phyloP scores from a whole-genome alignment of 1,140 invertebrate species.

The Heterodera schachtii region DNA sequence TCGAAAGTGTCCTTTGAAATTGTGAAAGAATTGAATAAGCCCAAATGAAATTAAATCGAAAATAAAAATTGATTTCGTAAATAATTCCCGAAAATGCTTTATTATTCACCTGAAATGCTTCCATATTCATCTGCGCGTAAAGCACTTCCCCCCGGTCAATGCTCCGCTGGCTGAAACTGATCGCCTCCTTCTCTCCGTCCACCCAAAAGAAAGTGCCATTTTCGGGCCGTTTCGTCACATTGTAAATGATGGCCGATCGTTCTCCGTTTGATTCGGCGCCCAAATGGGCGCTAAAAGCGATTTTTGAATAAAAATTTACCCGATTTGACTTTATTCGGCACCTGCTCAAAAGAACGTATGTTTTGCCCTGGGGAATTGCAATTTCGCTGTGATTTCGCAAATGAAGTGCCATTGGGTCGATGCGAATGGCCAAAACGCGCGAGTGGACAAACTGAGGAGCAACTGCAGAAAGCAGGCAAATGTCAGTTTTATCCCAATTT shows the following conservation, averaged over 20 bases:
- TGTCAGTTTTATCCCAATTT: too few relatives aligned
- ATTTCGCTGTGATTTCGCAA: slow-evolving; percentile 61
- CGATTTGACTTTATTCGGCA: not conserved
- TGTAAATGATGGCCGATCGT: slow-evolving; percentile 51
- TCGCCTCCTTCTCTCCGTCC: slow-evolving; percentile 64
- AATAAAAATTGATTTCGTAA: too few relatives aligned
- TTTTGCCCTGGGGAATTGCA: slow-evolving; percentile 57
- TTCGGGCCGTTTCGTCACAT: slow-evolving; percentile 52
- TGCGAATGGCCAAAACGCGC: slow-evolving; percentile 51
- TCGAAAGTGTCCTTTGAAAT: slow-evolving; percentile 55
- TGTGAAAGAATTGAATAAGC: too few relatives aligned
- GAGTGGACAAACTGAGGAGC: slow-evolving; percentile 6
- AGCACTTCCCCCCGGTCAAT: slow-evolving; percentile 63
- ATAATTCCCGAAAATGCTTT: too few relatives aligned
- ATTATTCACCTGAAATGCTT: slow-evolving; percentile 50
- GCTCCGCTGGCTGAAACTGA: slow-evolving; percentile 59
- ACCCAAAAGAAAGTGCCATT: slow-evolving; percentile 66
- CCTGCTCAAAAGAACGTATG: slow-evolving; percentile 61
- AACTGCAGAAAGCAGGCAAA: not conserved
- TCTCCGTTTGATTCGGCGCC: slow-evolving; percentile 63
- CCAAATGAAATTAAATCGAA: too few relatives aligned
- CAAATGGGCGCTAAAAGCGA: slow-evolving; percentile 53
- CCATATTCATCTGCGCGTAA: slow-evolving; percentile 65
- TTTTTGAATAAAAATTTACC: not conserved
- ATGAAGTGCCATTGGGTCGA: slow-evolving; percentile 58